Conservation (phyloP, 2,797 vertebrate genomes). For the Diceros bicornis region DNA sequence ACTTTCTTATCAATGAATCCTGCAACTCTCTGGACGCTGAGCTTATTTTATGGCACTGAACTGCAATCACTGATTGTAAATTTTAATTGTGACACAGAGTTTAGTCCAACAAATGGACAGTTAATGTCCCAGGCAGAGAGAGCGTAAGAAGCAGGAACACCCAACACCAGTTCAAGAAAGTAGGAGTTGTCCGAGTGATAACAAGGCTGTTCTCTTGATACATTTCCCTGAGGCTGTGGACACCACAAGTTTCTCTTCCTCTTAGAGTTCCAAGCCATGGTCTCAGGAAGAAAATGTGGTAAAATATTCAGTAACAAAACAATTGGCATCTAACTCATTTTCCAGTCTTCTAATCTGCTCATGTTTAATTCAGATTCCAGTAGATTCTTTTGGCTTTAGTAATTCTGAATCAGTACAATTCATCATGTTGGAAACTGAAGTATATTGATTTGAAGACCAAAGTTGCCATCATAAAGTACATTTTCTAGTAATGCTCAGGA, state of each 20-base stretch:
- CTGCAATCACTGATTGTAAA: neutral
- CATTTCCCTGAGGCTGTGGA: neutral
- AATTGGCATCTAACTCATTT: neutral
- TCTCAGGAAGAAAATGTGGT: neutral
- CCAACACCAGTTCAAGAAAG: neutral
- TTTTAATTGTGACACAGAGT: neutral
- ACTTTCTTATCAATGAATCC: neutral
- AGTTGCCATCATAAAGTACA: neutral
- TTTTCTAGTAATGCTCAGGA: neutral
- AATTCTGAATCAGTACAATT: neutral
- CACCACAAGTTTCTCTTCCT: neutral
- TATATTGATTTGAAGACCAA: neutral
- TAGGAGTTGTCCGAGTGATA: neutral
- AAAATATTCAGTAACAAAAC: neutral
- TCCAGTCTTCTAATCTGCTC: neutral
- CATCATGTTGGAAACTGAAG: neutral
- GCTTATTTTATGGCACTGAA: neutral
- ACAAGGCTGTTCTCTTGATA: neutral
- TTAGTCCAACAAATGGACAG: neutral
- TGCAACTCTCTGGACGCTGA: neutral
- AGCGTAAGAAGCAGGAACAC: neutral
- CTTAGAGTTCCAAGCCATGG: neutral
- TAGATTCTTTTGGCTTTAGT: neutral
- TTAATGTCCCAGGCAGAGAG: neutral
- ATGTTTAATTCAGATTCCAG: neutral